Conservation (phyloP, 1,140 invertebrate species). For the Drosophila kurseongensis region DNA sequence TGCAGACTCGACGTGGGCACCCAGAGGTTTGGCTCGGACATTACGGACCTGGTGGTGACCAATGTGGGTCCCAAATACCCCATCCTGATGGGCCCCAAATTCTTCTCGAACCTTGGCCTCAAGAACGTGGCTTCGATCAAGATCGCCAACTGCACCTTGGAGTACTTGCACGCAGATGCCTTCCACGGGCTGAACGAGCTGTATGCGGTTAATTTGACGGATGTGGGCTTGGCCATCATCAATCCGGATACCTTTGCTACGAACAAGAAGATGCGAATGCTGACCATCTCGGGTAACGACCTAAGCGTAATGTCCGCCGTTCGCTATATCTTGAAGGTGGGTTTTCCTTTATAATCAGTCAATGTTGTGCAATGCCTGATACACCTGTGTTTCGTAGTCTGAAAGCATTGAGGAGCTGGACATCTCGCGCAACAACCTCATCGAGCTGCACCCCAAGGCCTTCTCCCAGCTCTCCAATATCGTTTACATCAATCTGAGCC, state of each 20-base stretch:
- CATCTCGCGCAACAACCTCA: slow-evolving; percentile 88
- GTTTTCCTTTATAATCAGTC: not conserved
- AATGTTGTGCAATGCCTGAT: not conserved
- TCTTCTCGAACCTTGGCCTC: slow-evolving; percentile 87
- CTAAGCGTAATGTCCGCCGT: slow-evolving; percentile 84
- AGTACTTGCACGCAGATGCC: slow-evolving; percentile 86
- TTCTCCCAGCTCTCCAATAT: slow-evolving; percentile 87
- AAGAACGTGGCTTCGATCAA: slow-evolving; percentile 86
- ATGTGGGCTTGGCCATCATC: slow-evolving; percentile 87
- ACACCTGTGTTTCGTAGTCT: slow-evolving; percentile 70
- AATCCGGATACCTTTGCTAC: slow-evolving; percentile 88
- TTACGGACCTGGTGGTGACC: slow-evolving; percentile 87
- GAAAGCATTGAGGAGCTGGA: slow-evolving; percentile 88
- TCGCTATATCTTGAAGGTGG: slow-evolving; percentile 76
- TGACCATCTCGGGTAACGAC: slow-evolving; percentile 89
- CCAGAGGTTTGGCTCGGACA: slow-evolving; percentile 87
- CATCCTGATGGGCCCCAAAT: slow-evolving; percentile 86
- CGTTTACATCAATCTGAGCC: slow-evolving; percentile 88
- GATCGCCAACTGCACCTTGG: slow-evolving; percentile 86
- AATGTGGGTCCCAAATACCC: slow-evolving; percentile 86
- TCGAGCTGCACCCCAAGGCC: slow-evolving; percentile 86
- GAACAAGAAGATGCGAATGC: slow-evolving; percentile 87
- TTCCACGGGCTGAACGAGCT: slow-evolving; percentile 88
- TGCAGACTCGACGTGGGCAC: slow-evolving; percentile 86
- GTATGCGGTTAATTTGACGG: slow-evolving; percentile 88